Evolutionary conservation across 1,140 invertebrate species (phyloP).

Genomic region (Tetranychus cinnabarinus): DNA sequence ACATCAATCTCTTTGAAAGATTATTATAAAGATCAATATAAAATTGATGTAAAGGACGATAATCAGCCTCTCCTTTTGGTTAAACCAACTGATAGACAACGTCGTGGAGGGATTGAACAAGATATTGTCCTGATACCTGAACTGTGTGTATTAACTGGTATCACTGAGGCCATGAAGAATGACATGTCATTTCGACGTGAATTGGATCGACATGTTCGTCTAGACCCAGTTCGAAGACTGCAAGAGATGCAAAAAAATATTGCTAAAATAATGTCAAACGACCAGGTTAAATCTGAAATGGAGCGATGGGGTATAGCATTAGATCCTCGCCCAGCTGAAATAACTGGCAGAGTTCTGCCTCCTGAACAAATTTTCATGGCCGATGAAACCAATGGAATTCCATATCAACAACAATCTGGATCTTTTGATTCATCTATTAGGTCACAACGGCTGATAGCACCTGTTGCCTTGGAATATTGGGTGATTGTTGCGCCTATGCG

Average conservation of each 20-base stretch:
- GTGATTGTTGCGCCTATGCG: conserved; percentile 21
- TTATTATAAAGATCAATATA: conserved; percentile 22
- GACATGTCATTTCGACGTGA: conserved; percentile 22
- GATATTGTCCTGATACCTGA: conserved; percentile 20
- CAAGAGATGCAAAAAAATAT: conserved; percentile 10
- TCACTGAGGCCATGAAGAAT: conserved; percentile 15
- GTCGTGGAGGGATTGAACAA: neutral
- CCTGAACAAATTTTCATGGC: neutral
- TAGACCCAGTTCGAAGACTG: conserved; percentile 19
- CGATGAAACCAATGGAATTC: neutral
- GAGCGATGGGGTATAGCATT: conserved; percentile 23
- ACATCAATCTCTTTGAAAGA: conserved; percentile 15
- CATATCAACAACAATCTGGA: conserved; percentile 3
- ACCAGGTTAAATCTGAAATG: conserved; percentile 20
- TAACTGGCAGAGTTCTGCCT: conserved; percentile 15
- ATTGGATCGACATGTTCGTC: conserved; percentile 41
- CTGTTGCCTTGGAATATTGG: conserved; percentile 4
- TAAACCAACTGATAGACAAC: conserved; percentile 2
- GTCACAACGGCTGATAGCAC: conserved; percentile 12
- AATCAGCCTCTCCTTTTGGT: conserved; percentile 19
- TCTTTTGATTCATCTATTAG: conserved; percentile 13
- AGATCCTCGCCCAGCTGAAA: conserved; percentile 18
- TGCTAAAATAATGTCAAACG: conserved; percentile 16
- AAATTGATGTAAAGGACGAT: conserved; percentile 17
- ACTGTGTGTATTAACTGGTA: conserved; percentile 20